phyloP scores from a whole-genome alignment of 1,140 invertebrate species.

The Leptinotarsa defecta region DNA sequence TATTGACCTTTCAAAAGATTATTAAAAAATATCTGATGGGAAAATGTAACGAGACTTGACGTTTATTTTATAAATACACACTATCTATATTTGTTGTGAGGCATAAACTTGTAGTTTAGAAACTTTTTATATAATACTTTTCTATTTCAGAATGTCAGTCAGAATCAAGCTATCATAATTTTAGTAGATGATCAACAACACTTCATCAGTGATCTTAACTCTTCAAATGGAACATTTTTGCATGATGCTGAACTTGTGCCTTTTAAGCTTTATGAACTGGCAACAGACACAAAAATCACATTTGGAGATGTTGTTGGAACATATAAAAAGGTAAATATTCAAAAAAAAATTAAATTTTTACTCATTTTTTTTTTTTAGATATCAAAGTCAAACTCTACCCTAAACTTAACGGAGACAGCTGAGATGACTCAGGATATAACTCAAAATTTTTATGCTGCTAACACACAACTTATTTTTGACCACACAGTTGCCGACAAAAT shows the following conservation, averaged over 20 bases:
- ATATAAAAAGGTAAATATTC: slow-evolving; percentile 34
- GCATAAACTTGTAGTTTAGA: too few relatives aligned
- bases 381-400: not conserved
- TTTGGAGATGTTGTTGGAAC: slow-evolving; percentile 41
- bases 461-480: slow-evolving; percentile 37
- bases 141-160: slow-evolving; percentile 47
- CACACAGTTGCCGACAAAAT: not conserved
- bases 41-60: too few relatives aligned
- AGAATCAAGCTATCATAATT: slow-evolving; percentile 49
- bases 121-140: too few relatives aligned
- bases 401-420: slow-evolving; percentile 16
- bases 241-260: slow-evolving; percentile 40
- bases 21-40: too few relatives aligned
- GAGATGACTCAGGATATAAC: slow-evolving; percentile 34
- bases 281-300: slow-evolving; percentile 37
- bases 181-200: slow-evolving; percentile 43
- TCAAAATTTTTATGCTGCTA: slow-evolving; percentile 37
- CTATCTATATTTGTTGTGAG: too few relatives aligned
- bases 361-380: slow-evolving; percentile 11
- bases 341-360: not conserved
- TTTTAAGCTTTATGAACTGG: slow-evolving; percentile 43
- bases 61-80: too few relatives aligned
- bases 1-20: too few relatives aligned
- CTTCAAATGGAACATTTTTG: slow-evolving; percentile 48
- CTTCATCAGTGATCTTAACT: slow-evolving; percentile 50